Base-by-base conservation (phyloP, 2,888 invertebrate genomes). In the Dolomedes plantarius region DNA sequence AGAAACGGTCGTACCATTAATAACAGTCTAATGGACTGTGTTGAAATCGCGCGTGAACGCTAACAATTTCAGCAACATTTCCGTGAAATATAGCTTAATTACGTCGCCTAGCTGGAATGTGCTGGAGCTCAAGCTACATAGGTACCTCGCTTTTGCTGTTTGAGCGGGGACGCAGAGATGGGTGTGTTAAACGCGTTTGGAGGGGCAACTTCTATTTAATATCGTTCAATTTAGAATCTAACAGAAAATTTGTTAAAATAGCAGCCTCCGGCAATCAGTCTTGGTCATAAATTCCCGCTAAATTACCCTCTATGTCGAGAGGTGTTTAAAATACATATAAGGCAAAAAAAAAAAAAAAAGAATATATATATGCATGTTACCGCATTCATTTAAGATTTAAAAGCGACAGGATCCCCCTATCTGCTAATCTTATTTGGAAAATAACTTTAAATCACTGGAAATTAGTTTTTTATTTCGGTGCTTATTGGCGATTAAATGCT, bases 61-160 rank as follows among this genome's bases (percentile, higher is more conserved):
- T 78, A 86, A 86, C 86, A 86, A 80, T 86, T 86, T 86, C 86
- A 76, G 75, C 75, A 69, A 79, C 79, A 86, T 86, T 86, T 71
- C 86, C 80, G 75, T 86, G 86, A 86, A 80, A 86, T 86, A 86
- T 86, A 71, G 86, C 79, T 86, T 80, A 86, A 86, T 86, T 86
- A 86, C 74, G 73, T 41, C 50, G 67, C 32, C 23, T n/a, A 31
- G 41, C 27, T 41, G 79, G 71, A 56, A 69, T 29, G 39, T 50
- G 23, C n/a, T 65, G 62, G n/a, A 56, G 62, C 36, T 73, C 74
- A 78, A 72, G 76, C 73, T 28, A 32, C 81, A 74, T 39, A 19
- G 46, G 13, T 31, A 28, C 28, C 77, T 28, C 9, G 65, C 56
- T 72, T 71, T 73, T 69, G 67, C 77, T 72, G 77, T 77, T 73